phyloP scores from a whole-genome alignment of 2,113 vertebrate genomes.

The Chaetorhynchus papuensis region DNA sequence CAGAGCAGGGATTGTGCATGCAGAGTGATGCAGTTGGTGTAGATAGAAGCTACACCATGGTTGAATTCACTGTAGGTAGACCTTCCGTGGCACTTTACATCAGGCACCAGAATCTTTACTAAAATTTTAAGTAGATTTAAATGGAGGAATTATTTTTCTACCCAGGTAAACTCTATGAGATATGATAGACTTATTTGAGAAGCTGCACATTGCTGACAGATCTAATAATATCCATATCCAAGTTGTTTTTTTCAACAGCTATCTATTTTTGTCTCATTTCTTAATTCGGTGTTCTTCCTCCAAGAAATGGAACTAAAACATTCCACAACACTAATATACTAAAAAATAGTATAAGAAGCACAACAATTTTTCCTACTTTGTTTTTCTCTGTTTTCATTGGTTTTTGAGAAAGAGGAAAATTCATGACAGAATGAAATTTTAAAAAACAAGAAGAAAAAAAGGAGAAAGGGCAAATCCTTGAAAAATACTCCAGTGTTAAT shows the following conservation, averaged over 20 bases:
- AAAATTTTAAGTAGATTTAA: not conserved
- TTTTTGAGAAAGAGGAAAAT: not conserved
- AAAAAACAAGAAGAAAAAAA: not conserved
- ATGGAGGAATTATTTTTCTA: not conserved
- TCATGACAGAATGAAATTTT: not conserved
- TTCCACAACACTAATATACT: not conserved
- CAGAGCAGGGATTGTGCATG: not conserved
- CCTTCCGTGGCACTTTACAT: not conserved
- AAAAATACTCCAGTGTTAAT: not conserved
- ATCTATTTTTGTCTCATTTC: not conserved
- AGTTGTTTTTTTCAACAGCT: not conserved
- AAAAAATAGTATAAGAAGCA: not conserved
- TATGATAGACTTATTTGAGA: not conserved
- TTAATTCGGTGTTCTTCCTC: not conserved
- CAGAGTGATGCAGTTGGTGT: not conserved
- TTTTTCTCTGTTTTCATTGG: not conserved
- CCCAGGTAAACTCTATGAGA: not conserved
- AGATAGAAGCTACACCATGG: not conserved
- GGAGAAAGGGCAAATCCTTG: not conserved
- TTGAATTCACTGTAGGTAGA: not conserved
- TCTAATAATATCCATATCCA: not conserved
- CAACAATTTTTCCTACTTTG: accelerated
- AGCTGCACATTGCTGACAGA: not conserved
- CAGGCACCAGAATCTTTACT: not conserved
- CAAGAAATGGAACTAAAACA: not conserved